These are phyloP conservation scores for Myrmophylax atrothorax DNA, from an alignment of 2,113 vertebrate genomes.

Conservation along the genomic window DNA sequence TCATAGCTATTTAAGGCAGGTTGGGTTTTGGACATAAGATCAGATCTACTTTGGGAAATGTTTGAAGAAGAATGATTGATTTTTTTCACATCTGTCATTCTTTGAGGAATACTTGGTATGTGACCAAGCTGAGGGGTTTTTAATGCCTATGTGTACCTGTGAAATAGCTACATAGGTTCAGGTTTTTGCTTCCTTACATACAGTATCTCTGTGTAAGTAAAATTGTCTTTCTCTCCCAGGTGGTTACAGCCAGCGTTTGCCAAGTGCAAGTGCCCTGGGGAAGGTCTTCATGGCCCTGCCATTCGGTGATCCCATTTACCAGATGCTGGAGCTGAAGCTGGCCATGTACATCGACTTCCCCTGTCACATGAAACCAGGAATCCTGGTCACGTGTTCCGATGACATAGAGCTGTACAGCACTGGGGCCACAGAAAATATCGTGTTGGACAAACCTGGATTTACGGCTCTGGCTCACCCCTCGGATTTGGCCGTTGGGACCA, in stretches of 20 bases:
- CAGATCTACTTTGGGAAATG: not conserved
- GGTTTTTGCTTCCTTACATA: accelerated
- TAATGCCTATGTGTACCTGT: not conserved
- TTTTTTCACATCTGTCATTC: not conserved
- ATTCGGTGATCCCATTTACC: constrained; percentile 83
- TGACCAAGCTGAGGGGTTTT: not conserved
- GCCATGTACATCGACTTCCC: constrained; percentile 94
- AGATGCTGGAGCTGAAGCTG: constrained; percentile 96
- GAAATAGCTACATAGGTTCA: not conserved
- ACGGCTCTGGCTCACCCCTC: constrained; percentile 93
- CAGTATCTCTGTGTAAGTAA: not conserved
- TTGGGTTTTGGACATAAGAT: not conserved
- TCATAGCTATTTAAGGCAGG: not conserved
- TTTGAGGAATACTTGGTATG: not conserved
- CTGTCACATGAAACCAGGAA: constrained; percentile 84
- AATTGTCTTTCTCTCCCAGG: constrained; percentile 71
- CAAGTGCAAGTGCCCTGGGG: constrained; percentile 89
- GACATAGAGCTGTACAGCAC: constrained; percentile 91
- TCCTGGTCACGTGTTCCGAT: constrained; percentile 89
- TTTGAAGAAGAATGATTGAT: not conserved
- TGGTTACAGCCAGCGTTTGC: constrained; percentile 92
- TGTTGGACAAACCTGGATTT: constrained; percentile 86
- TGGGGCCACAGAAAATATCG: constrained; percentile 47
- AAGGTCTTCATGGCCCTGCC: constrained; percentile 92
- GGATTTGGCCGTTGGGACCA: constrained; percentile 79